Base-by-base conservation (phyloP, 2,888 invertebrate genomes). In the Athalia rosae region DNA sequence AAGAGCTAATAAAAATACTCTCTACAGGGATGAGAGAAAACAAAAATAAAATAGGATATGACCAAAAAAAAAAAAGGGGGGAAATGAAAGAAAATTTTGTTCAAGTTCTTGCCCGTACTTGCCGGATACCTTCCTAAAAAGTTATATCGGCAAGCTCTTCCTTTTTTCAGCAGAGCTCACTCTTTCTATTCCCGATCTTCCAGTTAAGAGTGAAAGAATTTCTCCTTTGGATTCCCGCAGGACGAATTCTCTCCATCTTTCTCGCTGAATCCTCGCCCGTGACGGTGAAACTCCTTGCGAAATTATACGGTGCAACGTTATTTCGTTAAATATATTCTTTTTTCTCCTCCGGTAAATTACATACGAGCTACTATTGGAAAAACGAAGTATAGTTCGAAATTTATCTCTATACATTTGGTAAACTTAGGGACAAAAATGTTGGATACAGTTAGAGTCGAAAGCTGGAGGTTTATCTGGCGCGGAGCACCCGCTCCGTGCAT, bases 181-280 rank as follows among this genome's bases (percentile, higher is more conserved):
- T 41, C 53, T 41, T 4, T 7, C 7, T 41, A 11, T 28, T 11
- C 28, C 7, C 41, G 53, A 53, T 67, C 53, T 53, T 50, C 7
- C 48, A n/a, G 67, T 67, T 53, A 53, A 53, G 53, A 67, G 67
- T 67, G 67, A 41, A 67, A 50, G 67, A 53, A 67, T 67, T 67
- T 67, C 53, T 59, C 28, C 48, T 41, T 11, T 50, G 28, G 28
- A 41, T 67, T 53, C 67, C 67, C 50, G 67, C 9, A 50, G 67
- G 28, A 67, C 50, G 50, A 28, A 67, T 67, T 67, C 67, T 28
- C 28, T 28, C 28, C 28, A 28, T 28, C 28, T 28, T 28, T 28
- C 28, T 28, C 28, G 28, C 28, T 2, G 28, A 28, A 28, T 28
- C 28, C 2, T 28, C 28, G 28, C 28, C 28, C 28, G 28, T 28